Percentiles rank a stretch among this genome's conserved stretches.
phyloP scores from a whole-genome alignment of 2,888 invertebrate species.

The Tinea pellionella region DNA sequence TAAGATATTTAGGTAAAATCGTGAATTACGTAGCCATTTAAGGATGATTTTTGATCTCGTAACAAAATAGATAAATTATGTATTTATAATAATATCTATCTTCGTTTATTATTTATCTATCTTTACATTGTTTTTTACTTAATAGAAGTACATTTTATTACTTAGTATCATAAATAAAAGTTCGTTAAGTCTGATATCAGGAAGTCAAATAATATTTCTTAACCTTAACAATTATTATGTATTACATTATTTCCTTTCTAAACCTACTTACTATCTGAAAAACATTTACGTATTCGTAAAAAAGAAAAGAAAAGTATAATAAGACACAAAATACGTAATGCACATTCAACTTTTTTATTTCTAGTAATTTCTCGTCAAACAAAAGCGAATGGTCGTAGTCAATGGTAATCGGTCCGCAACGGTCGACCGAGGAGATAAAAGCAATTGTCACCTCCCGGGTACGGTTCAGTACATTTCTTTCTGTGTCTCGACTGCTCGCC shows the following conservation, averaged over 20 bases:
- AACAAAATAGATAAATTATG: no score
- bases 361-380: constrained; percentile 10
- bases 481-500: constrained; percentile 31
- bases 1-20: background rate
- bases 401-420: constrained; percentile 52
- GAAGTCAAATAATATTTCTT: no score
- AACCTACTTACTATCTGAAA: background rate
- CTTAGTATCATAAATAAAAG: no score
- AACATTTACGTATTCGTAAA: background rate
- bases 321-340: background rate
- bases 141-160: no score
- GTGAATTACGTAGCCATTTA: background rate
- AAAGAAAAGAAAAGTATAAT: background rate
- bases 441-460: constrained; percentile 39
- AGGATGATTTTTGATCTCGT: no score
- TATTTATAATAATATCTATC: no score
- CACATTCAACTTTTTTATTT: background rate
- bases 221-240: background rate
- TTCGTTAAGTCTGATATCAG: no score
- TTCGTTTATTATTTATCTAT: no score
- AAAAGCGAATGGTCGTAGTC: constrained; percentile 39
- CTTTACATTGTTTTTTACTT: no score
- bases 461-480: constrained; percentile 46
- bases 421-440: constrained; percentile 64
- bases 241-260: background rate